These are phyloP conservation scores for Zosterops japonicus DNA, from an alignment of 2,113 vertebrate species.

Conservation along the genomic window DNA sequence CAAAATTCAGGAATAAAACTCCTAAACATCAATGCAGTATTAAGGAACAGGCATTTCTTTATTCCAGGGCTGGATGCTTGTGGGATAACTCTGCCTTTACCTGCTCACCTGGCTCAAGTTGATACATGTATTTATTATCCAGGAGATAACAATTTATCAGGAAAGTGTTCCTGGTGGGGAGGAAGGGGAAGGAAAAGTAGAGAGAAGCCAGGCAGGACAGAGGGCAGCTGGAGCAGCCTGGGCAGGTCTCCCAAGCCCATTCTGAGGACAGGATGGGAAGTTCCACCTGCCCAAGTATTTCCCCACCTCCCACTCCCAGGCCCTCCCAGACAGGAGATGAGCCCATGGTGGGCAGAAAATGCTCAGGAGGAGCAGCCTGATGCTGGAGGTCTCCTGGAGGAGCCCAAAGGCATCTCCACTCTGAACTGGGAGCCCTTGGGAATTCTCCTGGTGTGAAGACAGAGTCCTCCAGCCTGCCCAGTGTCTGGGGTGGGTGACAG, in stretches of 20 bases:
- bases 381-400: not conserved
- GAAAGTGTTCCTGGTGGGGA: not conserved
- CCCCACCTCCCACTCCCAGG: not conserved
- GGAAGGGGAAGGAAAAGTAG: not conserved
- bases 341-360: not conserved
- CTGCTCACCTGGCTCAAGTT: fast-evolving
- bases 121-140: fast-evolving
- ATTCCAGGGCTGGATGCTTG: too few species aligned
- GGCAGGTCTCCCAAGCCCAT: not conserved
- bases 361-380: not conserved
- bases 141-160: not conserved
- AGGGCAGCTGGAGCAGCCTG: not conserved
- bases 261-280: not conserved
- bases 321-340: not conserved
- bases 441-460: not conserved
- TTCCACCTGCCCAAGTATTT: not conserved
- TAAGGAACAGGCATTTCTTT: not conserved
- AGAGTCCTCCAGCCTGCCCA: not conserved
- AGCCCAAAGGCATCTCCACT: not conserved
- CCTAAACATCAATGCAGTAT: fast-evolving
- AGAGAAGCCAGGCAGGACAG: not conserved
- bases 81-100: not conserved
- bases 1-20: not conserved
- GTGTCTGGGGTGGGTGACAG: not conserved
- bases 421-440: not conserved